Evolutionary conservation across 2,888 invertebrate genomes (phyloP), one percentile per base, ranked within the genome.

Genomic region (Spisula subtruncata): DNA sequence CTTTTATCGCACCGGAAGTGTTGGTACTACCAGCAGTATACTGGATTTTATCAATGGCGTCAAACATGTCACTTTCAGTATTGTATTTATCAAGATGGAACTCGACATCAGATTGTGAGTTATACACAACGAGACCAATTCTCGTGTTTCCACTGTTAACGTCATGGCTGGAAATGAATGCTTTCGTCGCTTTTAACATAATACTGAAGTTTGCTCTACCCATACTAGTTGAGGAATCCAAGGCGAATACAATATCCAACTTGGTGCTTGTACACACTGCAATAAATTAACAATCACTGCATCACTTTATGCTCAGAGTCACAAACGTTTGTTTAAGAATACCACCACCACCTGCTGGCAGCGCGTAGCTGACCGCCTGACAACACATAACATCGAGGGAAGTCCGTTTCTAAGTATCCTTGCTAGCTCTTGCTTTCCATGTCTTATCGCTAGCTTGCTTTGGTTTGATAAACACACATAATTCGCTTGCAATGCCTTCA

Each of bases 1-100:
- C 90, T 20, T 93, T 91, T 10, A 96, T 88, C 51, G 95, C 96
- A 79, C 93, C 94, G 8, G 96, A 96, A 4, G 96, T 96, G 91
- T 96, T 96, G 2, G 96, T 96, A 88, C 95, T 95, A 51, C 96
- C 96, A 46, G 92, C 91, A 46, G 90, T 89, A 60, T 94, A 94
- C n/a, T 93, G 91, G n/a, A 95, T 94, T 14, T 88, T 89, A 84
- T 92, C 93, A 54, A 95, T 89, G 25, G 95, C 95, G 35, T 90
- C 87, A 35, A 92, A 89, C 16, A 95, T 79, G 25, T 93, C 94
- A 75, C 91, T 86, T 60, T 93, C 93, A 0, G 87, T 91, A 0
- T 60, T 81, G 85, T 86, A 83, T 20, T 66, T 54, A 87, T 94
- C 94, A 75, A 96, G 89, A 79, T 95, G 92, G 87, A 96, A 95